Evolutionary conservation across 2,888 invertebrate species (phyloP), one percentile per base, ranked within the genome.

Genomic region (Ypsolopha sequella): DNA sequence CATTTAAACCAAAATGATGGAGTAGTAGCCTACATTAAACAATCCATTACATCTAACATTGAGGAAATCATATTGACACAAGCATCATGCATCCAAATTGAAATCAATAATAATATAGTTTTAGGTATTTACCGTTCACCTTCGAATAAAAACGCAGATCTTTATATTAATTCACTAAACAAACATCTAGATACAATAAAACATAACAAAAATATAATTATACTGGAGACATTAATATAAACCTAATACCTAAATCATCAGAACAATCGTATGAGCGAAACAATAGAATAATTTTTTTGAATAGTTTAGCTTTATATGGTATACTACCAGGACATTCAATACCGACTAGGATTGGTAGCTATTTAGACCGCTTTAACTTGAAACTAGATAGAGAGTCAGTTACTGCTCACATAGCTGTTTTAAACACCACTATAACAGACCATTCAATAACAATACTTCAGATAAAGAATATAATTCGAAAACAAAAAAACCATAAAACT

Each of bases 341-440:
- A 9, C 54, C 54, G 3, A 54, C 54, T 13, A 51, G 54, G 45
- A 44, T 49, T 34, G 10, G 41, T 2, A 55, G 41, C 41, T 53
- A 52, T 36, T 11, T 55, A 8, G 53, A 55, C 14, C 53, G 53
- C 34, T 44, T 51, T 38, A 53, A 53, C 36, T 14, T 55, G 1
- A 53, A 55, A 51, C 11, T 55, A 6, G 13, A 51, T 2, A 53
- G 36, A 24, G 6, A n/a, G 6, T 35, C 49, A n/a, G n/a, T 34
- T n/a, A 6, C 11, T 6, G 50, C 48, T 9, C 35, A 8, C n/a
- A 47, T 34, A 10, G 46, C 47, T 13, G 36, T 53, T 10, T 33
- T 51, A 38, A 50, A 55, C 36, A 55, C 54, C 6, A 51, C 54
- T 13, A 24, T 48, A n/a, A 53, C 53, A 6, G 54, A 55, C 36